Conservation (phyloP, 2,797 vertebrate species). For the Esox masquinongy region DNA sequence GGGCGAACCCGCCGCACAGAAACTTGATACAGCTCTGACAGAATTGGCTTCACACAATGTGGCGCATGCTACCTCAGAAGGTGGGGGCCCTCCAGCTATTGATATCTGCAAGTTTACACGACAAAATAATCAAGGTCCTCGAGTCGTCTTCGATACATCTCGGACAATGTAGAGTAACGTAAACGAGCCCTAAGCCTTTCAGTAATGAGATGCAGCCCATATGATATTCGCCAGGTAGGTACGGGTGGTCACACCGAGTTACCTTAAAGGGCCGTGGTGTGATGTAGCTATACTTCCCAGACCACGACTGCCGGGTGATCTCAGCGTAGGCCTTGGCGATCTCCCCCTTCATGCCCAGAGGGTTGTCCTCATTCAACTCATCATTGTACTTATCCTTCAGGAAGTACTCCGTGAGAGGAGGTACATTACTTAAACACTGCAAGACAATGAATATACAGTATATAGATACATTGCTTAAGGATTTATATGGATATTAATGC, state of each 20-base stretch:
- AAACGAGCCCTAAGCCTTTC: no score
- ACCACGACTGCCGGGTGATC: constrained; percentile 96
- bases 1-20: no score
- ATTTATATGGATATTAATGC: no score
- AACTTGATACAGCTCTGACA: no score
- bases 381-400: constrained; percentile 95
- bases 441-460: constrained; percentile 42
- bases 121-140: no score
- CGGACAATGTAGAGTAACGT: no score
- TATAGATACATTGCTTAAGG: not conserved
- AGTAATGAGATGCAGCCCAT: not conserved
- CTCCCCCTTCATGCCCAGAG: constrained; percentile 97
- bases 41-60: no score
- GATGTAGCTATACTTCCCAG: constrained; percentile 93
- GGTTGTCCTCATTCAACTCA: constrained; percentile 97
- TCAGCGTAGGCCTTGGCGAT: constrained; percentile 95
- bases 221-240: not conserved
- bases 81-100: no score
- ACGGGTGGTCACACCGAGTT: not conserved
- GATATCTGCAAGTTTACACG: no score
- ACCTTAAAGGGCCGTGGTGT: constrained; percentile 98
- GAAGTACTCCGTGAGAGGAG: constrained; percentile 95
- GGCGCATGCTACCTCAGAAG: no score
- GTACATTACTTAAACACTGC: constrained; percentile 97
- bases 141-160: no score